Evolutionary conservation across 2,797 vertebrate species (phyloP).

Genomic region (Mallotus villosus): DNA sequence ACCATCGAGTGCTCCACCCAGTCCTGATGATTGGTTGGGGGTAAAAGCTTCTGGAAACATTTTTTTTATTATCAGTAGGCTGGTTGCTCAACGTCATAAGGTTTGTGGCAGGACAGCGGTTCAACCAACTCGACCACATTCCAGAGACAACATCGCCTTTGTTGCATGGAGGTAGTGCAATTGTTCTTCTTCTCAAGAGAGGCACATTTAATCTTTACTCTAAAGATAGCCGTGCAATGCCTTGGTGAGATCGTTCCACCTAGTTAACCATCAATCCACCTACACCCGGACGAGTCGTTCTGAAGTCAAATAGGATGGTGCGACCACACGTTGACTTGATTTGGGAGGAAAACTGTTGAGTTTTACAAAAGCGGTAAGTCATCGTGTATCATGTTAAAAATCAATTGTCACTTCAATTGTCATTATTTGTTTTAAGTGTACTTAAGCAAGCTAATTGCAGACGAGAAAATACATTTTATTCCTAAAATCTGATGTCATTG

Average conservation of each 20-base stretch:
- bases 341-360: conserved; percentile 23
- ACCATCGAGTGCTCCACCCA: too few relatives aligned
- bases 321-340: conserved; percentile 4
- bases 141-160: conserved; percentile 49
- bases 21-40: too few relatives aligned
- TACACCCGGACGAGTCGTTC: conserved; percentile 11
- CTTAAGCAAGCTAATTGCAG: too few relatives aligned
- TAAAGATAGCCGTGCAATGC: conserved; percentile 35
- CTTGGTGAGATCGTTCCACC: conserved; percentile 31
- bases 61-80: too few relatives aligned
- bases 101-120: background rate
- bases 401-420: too few relatives aligned
- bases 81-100: background rate
- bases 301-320: conserved; percentile 45
- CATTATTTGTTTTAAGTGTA: too few relatives aligned
- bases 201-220: conserved; percentile 26
- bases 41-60: too few relatives aligned
- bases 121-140: conserved; percentile 71
- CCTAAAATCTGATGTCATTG: too few relatives aligned
- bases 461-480: too few relatives aligned
- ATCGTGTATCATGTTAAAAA: background rate
- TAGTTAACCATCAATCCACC: background rate
- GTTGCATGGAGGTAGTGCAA: conserved; percentile 38
- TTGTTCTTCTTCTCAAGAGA: conserved; percentile 3
- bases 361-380: background rate